A percentile compares a stretch with the other conserved stretches of the same genome.
phyloP scores from a whole-genome alignment of 1,140 invertebrate species.

The Carcinoscorpius rotundicauda region DNA sequence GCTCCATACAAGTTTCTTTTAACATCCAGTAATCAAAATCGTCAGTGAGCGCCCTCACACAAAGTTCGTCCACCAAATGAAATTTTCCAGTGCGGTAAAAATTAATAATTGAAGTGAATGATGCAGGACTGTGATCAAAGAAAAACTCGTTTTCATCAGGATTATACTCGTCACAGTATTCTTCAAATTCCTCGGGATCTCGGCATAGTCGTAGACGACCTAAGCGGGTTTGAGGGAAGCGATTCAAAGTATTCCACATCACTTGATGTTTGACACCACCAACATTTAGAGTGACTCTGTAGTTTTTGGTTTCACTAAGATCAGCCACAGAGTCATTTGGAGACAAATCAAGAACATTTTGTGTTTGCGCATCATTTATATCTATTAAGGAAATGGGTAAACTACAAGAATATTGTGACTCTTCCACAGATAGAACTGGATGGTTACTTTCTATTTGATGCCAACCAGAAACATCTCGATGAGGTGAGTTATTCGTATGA shows the following conservation, averaged over 20 bases:
- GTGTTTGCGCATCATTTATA: no score
- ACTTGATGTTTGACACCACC: slow-evolving; percentile 88
- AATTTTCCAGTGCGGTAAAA: slow-evolving; percentile 96
- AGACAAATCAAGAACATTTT: no score
- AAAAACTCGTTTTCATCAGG: slow-evolving; percentile 96
- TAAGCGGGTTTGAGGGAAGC: slow-evolving; percentile 85
- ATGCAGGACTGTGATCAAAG: slow-evolving; percentile 95
- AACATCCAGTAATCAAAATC: slow-evolving; percentile 98
- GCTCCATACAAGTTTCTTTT: slow-evolving; percentile 93
- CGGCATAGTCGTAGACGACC: slow-evolving; percentile 84
- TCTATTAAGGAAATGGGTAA: no score
- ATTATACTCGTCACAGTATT: slow-evolving; percentile 86
- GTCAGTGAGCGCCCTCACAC: slow-evolving; percentile 93
- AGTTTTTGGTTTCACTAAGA: slow-evolving; percentile 37
- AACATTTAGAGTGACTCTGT: slow-evolving; percentile 87
- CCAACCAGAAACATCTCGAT: no score
- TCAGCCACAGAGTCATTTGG: no score
- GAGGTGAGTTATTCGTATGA: no score
- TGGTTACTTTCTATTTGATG: no score
- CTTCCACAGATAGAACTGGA: no score
- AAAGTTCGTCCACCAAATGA: slow-evolving; percentile 97
- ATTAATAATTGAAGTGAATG: slow-evolving; percentile 94
- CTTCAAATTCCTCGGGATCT: slow-evolving; percentile 87
- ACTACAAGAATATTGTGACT: no score
- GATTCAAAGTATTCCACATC: slow-evolving; percentile 87